Evolutionary conservation across 2,113 vertebrate genomes (phyloP), one percentile per base, ranked within the genome.

Genomic region (Lepisosteus oculatus): DNA sequence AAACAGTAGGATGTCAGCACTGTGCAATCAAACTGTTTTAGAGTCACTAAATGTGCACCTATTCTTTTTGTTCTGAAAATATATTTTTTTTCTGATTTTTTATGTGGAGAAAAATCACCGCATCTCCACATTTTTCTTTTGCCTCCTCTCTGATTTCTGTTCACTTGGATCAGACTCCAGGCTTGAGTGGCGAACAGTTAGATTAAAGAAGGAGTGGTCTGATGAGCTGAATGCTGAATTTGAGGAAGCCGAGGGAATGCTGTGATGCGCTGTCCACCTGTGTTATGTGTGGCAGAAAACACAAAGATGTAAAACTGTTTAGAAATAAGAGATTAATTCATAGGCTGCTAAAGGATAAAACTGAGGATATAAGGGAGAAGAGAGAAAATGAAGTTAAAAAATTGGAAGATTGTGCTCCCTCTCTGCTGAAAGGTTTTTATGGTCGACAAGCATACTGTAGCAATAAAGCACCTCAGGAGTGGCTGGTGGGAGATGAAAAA

Each of bases 61-160:
- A n/a, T 43, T 9, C 47, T 72, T 8, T 54, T 15, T 3, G 0
- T 43, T 6, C n/a, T 8, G 61, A n/a, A 51, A 56, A 65, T 56
- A 3, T n/a, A 65, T 43, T 55, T 65, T 41, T n/a, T 13, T 12
- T 8, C 61, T 12, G 61, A 12, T 45, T 64, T 29, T 29, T 29
- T 55, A 64, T 62, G 59, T 71, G 45, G 4, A 6, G 17, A 55
- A n/a, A 29, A 29, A 29, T 29, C 29, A 43, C 43, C 55, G 8
- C 57, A 63, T 45, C 61, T 42, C n/a, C 44, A 42, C 8, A 63
- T 47, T 72, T 41, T 62, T n/a, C 42, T 14, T 72, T 47, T 43
- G 42, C 29, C 44, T 17, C 54, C 45, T 65, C n/a, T 12, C 45
- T 62, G 62, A 54, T 63, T 47, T 45, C 11, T 29, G 14, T 63